Conservation (phyloP, 2,797 vertebrate genomes). For the Enteromius afrohamiltoni region DNA sequence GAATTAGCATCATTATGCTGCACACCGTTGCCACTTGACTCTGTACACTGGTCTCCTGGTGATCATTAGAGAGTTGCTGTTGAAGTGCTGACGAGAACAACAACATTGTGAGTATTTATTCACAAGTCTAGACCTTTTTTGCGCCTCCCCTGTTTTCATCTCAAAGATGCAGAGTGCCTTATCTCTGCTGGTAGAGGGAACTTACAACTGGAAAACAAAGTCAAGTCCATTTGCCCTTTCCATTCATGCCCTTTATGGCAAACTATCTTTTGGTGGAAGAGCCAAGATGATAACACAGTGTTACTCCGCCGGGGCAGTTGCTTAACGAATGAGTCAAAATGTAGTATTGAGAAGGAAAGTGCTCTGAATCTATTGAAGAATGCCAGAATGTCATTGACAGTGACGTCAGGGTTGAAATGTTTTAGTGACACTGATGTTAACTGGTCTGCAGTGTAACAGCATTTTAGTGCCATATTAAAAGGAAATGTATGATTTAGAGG, state of each 20-base stretch:
- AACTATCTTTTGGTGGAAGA: conserved; percentile 31
- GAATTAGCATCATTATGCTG: conserved; percentile 41
- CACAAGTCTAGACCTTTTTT: not conserved
- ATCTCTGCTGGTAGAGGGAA: conserved; percentile 9
- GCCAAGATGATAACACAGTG: not conserved
- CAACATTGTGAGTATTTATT: conserved; percentile 31
- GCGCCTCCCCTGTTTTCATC: conserved; percentile 19
- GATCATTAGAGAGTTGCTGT: conserved; percentile 19
- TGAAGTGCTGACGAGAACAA: conserved; percentile 10
- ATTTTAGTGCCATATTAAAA: not conserved
- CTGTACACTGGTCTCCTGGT: not conserved
- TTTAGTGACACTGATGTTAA: not conserved
- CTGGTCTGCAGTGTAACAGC: not conserved
- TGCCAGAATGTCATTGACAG: not conserved
- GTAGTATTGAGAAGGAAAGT: not conserved
- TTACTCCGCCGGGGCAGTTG: not conserved
- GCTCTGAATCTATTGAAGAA: conserved; percentile 3
- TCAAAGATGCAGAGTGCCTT: conserved; percentile 26
- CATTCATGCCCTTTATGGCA: conserved; percentile 8
- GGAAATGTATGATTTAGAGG: not conserved
- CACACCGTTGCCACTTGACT: conserved; percentile 6
- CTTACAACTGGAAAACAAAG: conserved; percentile 30
- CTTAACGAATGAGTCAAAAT: conserved; percentile 23
- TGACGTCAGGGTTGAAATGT: not conserved
- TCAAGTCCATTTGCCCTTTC: conserved; percentile 28